Percentiles rank a stretch among this genome's conserved stretches.
phyloP scores from a whole-genome alignment of 2,888 invertebrate species.

The Pogonocherus hispidulus region DNA sequence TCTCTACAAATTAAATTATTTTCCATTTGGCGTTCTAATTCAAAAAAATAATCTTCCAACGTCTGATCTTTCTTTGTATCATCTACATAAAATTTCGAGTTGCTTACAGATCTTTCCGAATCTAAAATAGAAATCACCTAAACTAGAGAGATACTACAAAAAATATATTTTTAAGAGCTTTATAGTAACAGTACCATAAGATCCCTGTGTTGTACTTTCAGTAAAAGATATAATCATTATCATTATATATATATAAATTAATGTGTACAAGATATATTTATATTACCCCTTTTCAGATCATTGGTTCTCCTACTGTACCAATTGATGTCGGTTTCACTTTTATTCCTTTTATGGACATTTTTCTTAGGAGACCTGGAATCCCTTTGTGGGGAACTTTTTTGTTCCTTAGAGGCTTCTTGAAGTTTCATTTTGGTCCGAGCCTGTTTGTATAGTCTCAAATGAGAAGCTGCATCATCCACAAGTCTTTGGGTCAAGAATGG shows the following conservation, averaged over 20 bases:
- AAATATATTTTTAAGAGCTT: too few species aligned
- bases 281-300: slow-evolving; percentile 66
- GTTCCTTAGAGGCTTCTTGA: slow-evolving; percentile 58
- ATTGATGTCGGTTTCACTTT: slow-evolving; percentile 81
- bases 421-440: slow-evolving; percentile 72
- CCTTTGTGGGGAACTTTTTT: slow-evolving; percentile 62
- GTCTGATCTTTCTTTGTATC: slow-evolving; percentile 65
- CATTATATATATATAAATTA: too few species aligned
- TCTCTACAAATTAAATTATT: slow-evolving; percentile 84
- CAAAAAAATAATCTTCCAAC: slow-evolving; percentile 87
- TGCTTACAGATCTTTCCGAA: slow-evolving; percentile 68
- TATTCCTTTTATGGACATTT: slow-evolving; percentile 75
- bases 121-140: slow-evolving; percentile 61
- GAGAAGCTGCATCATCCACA: slow-evolving; percentile 92
- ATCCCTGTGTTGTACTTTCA: too few species aligned
- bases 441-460: slow-evolving; percentile 88
- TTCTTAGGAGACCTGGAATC: slow-evolving; percentile 65
- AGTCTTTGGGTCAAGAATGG: slow-evolving; percentile 87
- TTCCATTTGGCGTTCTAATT: slow-evolving; percentile 90
- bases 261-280: too few species aligned
- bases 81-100: slow-evolving; percentile 76
- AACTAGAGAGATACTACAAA: too few species aligned
- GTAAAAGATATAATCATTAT: too few species aligned
- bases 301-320: slow-evolving; percentile 71
- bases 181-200: too few species aligned